phyloP scores from a whole-genome alignment of 2,113 vertebrate genomes.

The Brachypodius melanocephalos region DNA sequence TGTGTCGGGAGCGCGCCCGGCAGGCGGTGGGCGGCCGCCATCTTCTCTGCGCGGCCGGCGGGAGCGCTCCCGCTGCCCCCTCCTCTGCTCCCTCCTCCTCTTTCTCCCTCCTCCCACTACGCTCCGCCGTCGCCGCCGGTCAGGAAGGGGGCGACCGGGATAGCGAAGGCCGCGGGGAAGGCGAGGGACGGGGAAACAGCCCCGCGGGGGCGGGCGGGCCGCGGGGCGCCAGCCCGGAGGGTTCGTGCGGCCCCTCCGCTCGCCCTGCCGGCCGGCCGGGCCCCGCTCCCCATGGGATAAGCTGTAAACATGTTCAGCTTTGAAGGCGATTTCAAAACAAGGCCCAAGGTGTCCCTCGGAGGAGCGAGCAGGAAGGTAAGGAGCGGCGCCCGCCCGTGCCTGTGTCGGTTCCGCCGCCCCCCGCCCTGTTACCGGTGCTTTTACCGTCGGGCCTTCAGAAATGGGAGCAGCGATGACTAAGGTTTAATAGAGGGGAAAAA shows the following conservation, averaged over 20 bases:
- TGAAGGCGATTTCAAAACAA: slow-evolving; percentile 97
- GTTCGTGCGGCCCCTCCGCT: background rate
- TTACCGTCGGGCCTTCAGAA: background rate
- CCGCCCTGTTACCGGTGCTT: background rate
- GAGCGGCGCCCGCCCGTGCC: background rate
- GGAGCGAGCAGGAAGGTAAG: slow-evolving; percentile 95
- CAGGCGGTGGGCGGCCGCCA: background rate
- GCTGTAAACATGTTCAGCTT: slow-evolving; percentile 95
- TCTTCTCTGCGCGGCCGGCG: slow-evolving; percentile 54
- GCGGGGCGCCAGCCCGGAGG: background rate
- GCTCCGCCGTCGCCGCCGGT: background rate
- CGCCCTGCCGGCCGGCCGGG: background rate
- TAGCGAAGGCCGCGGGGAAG: background rate
- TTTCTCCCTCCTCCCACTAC: background rate
- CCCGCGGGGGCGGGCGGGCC: background rate
- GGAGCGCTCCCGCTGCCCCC: background rate
- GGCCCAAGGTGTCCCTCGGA: slow-evolving; percentile 96
- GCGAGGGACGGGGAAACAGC: background rate
- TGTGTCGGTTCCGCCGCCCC: background rate
- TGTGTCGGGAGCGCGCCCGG: too few relatives aligned
- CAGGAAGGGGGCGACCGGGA: background rate
- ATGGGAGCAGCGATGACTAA: slow-evolving; percentile 46
- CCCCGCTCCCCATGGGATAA: slow-evolving; percentile 83
- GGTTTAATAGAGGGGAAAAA: background rate
- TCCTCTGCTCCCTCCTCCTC: background rate